Evolutionary conservation across 2,888 invertebrate genomes (phyloP).

Genomic region (Agelastica alni): DNA sequence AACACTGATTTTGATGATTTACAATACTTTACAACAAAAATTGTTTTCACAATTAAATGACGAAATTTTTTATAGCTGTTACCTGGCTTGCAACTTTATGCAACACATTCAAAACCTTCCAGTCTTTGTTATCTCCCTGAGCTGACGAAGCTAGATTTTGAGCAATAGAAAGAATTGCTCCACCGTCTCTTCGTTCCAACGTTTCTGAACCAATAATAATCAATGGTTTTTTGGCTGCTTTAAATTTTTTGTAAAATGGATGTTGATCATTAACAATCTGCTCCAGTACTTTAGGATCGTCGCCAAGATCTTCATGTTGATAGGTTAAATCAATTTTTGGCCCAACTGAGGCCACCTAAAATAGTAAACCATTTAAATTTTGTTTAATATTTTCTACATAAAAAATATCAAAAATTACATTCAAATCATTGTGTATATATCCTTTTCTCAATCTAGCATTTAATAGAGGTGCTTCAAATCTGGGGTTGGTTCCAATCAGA

Average conservation of each 20-base stretch:
- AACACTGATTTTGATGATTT: too few species aligned
- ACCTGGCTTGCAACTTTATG: slow-evolving; percentile 88
- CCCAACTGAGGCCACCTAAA: slow-evolving; percentile 79
- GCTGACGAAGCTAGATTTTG: slow-evolving; percentile 71
- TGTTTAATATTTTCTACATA: too few species aligned
- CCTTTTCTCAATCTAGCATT: slow-evolving; percentile 95
- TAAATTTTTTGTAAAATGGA: slow-evolving; percentile 69
- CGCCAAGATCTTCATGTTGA: slow-evolving; percentile 88
- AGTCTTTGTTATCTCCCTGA: slow-evolving; percentile 61
- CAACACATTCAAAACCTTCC: slow-evolving; percentile 88
- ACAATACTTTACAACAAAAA: too few species aligned
- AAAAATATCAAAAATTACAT: too few species aligned
- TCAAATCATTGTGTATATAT: slow-evolving; percentile 91
- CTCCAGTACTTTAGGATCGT: slow-evolving; percentile 72
- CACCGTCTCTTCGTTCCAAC: slow-evolving; percentile 77
- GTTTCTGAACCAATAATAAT: slow-evolving; percentile 90
- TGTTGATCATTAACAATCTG: slow-evolving; percentile 75
- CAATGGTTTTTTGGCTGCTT: slow-evolving; percentile 82
- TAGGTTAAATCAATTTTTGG: slow-evolving; percentile 92
- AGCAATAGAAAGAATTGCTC: slow-evolving; percentile 73
- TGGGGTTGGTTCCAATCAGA: slow-evolving; percentile 94
- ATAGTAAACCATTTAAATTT: too few species aligned
- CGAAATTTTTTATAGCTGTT: too few species aligned
- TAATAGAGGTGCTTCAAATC: slow-evolving; percentile 95
- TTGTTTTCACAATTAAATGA: too few species aligned